These are phyloP conservation scores for Onychostoma macrolepis DNA, from an alignment of 2,113 vertebrate species.

Conservation along the genomic window DNA sequence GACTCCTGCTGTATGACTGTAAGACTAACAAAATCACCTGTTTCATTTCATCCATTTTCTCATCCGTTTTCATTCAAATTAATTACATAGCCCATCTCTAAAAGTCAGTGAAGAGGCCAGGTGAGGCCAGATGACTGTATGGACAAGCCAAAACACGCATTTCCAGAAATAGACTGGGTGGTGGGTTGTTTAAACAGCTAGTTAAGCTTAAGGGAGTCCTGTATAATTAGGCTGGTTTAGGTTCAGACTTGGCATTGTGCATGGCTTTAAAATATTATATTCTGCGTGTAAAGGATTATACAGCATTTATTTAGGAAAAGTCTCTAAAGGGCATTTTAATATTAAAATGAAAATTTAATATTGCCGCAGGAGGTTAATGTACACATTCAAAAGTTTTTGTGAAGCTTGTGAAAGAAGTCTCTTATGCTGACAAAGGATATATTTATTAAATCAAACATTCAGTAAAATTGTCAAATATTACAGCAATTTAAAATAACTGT, in stretches of 20 bases:
- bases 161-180: not conserved
- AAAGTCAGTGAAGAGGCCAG: not conserved
- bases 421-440: too few species aligned
- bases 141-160: not conserved
- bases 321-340: not conserved
- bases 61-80: not conserved
- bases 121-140: not conserved
- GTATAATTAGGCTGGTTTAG: not conserved
- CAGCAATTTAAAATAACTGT: too few species aligned
- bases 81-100: not conserved
- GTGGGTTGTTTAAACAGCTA: not conserved
- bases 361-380: not conserved
- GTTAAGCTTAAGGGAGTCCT: not conserved
- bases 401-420: too few species aligned
- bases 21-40: not conserved
- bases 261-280: slow-evolving; percentile 15
- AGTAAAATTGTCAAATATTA: too few species aligned
- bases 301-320: not conserved
- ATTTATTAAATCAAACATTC: too few species aligned
- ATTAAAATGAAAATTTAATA: too few species aligned
- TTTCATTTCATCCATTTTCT: not conserved
- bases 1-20: not conserved
- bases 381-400: not conserved
- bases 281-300: not conserved
- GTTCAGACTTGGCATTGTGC: not conserved